phyloP scores from a whole-genome alignment of 2,888 invertebrate species.

The Cephus rjabovi region DNA sequence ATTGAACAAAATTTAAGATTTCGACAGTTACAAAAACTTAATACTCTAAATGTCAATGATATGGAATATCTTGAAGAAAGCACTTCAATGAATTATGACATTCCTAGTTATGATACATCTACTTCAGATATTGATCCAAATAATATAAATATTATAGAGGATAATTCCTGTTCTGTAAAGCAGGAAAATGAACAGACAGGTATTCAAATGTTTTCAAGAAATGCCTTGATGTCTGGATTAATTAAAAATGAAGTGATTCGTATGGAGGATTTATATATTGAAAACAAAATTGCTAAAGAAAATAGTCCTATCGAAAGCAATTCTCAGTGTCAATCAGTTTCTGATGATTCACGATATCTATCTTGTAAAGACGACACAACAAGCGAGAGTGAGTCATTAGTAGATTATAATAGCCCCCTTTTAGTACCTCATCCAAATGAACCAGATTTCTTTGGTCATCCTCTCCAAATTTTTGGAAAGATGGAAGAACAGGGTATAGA shows the following conservation, averaged over 20 bases:
- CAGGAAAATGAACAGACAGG: not conserved
- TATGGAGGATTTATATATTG: not conserved
- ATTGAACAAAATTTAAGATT: not conserved
- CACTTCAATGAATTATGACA: not conserved
- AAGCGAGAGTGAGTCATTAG: not conserved
- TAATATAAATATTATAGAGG: not conserved
- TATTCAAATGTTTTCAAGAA: not conserved
- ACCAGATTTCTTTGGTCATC: not conserved
- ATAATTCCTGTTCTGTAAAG: not conserved
- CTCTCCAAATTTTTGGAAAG: not conserved
- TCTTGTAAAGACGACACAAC: not conserved
- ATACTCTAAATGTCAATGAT: not conserved
- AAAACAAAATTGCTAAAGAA: not conserved
- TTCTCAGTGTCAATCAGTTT: not conserved
- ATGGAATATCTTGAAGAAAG: not conserved
- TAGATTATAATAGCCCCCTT: not conserved
- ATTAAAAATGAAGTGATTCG: not conserved
- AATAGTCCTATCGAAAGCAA: not conserved
- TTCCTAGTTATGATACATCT: not conserved
- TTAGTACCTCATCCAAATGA: not conserved
- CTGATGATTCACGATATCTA: not conserved
- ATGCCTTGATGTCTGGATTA: not conserved
- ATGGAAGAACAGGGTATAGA: not conserved
- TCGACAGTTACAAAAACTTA: not conserved
- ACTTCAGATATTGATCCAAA: not conserved